These are phyloP conservation scores for Sula dactylatra DNA, from an alignment of 2,113 vertebrate genomes.

Conservation along the genomic window DNA sequence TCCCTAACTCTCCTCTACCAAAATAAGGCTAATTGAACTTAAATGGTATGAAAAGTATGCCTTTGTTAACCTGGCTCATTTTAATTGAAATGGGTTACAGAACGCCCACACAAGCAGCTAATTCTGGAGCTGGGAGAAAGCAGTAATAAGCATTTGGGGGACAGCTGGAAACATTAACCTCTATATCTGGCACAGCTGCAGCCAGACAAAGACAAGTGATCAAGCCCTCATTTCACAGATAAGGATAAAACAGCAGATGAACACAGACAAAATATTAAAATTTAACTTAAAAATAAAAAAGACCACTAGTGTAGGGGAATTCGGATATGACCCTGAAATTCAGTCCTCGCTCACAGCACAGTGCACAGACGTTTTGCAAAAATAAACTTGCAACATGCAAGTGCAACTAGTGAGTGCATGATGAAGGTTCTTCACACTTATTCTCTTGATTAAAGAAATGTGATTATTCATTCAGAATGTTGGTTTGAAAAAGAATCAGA, in stretches of 20 bases:
- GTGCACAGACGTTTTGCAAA: constrained; percentile 61
- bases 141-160: not conserved
- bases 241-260: constrained; percentile 27
- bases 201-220: constrained; percentile 37
- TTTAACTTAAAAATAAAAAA: constrained; percentile 16
- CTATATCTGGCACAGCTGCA: constrained; percentile 39
- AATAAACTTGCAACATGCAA: constrained; percentile 41
- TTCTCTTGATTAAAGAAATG: not conserved
- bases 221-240: constrained; percentile 4
- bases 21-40: not conserved
- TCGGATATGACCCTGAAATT: constrained; percentile 21
- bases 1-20: not conserved
- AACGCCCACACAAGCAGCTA: not conserved
- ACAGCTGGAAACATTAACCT: constrained; percentile 7
- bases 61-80: not conserved
- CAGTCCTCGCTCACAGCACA: not conserved
- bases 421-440: not conserved
- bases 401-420: not conserved
- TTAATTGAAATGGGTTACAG: not conserved
- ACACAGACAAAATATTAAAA: constrained; percentile 40
- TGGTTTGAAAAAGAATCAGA: not conserved
- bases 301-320: constrained; percentile 28
- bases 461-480: not conserved
- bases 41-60: not conserved
- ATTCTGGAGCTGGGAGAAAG: constrained; percentile 3